Conservation (phyloP, 2,797 vertebrate species). For the Aeoliscus strigatus region DNA sequence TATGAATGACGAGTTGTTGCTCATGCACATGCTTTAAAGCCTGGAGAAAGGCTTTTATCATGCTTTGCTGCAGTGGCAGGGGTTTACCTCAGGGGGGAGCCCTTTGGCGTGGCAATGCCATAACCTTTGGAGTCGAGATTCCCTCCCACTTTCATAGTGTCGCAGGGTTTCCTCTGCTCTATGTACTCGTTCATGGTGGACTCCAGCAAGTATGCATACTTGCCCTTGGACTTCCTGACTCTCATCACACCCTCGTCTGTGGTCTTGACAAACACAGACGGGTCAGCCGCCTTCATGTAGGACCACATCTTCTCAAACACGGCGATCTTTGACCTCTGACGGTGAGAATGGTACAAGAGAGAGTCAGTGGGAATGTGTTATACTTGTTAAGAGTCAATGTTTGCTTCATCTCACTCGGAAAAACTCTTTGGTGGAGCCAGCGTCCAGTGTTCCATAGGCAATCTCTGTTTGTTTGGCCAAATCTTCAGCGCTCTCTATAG, state of each 20-base stretch:
- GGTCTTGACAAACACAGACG: conserved; percentile 97
- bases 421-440: conserved; percentile 98
- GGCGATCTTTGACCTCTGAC: conserved; percentile 96
- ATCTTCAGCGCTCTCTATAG: conserved; percentile 97
- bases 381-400: not conserved
- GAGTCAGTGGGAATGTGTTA: conserved; percentile 8
- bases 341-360: conserved; percentile 1
- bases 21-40: conserved; percentile 36
- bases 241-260: conserved; percentile 96
- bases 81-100: conserved; percentile 92
- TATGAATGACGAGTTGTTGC: conserved; percentile 11
- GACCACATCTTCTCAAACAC: conserved; percentile 99
- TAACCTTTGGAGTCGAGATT: conserved; percentile 99
- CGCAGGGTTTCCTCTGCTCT: conserved; percentile 95
- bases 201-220: conserved; percentile 97
- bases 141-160: conserved; percentile 99
- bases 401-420: conserved; percentile 82
- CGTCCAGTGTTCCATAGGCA: conserved; percentile 93
- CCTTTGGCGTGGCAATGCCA: conserved; percentile 97
- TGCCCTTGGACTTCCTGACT: conserved; percentile 97
- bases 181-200: conserved; percentile 99
- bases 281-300: conserved; percentile 98
- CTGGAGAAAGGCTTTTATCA: conserved; percentile 21
- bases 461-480: conserved; percentile 99
- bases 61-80: conserved; percentile 12